Base-by-base conservation (phyloP, 2,113 vertebrate species). In the Pycnonotus jocosus region DNA sequence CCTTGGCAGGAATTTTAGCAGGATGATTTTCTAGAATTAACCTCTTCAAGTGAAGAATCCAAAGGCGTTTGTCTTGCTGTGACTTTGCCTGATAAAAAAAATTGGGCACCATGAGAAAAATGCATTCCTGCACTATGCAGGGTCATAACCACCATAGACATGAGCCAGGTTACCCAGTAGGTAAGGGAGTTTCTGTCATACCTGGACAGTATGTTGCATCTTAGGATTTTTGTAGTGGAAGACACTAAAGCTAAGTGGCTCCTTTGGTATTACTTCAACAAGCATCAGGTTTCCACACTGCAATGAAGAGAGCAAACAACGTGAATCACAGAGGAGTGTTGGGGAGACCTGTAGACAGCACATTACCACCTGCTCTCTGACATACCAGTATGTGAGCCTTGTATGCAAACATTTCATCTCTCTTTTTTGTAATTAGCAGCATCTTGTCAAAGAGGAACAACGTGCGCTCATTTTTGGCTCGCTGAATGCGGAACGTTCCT, bases 191-290 rank as follows among this genome's bases (percentile, higher is more conserved):
- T 76, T 89, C 64, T 58, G 47, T 38, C 12, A 28, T 98, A 99
- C 99, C 99, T 99, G 99, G 8, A 99, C 99, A 1, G 99, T 99
- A 96, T 99, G 99, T 76, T 99, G 99, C 81, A 99, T 98, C 98
- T 99, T 99, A 91, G 99, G 99, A 94, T 99, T 99, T 98, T 99
- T 99, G 97, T 99, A 99, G 96, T 99, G 99, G 96, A 99, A 99
- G 84, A 99, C 98, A 5, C 98, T 99, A 97, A 99, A 99, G 95
- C 99, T 99, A 89, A 99, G 98, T 0, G 99, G 99, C 65, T 99
- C 99, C 95, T 99, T 99, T 15, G 99, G 99, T 86, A 99, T 99
- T 73, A 99, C 98, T 88, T 99, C 99, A 90, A 99, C 99, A n/a
- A 99, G 98, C 99, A 99, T 99, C 93, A 99, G 98, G 97, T 99